Evolutionary conservation across 2,888 invertebrate species (phyloP), one percentile per base, ranked within the genome.

Genomic region (Drosophila formosana): DNA sequence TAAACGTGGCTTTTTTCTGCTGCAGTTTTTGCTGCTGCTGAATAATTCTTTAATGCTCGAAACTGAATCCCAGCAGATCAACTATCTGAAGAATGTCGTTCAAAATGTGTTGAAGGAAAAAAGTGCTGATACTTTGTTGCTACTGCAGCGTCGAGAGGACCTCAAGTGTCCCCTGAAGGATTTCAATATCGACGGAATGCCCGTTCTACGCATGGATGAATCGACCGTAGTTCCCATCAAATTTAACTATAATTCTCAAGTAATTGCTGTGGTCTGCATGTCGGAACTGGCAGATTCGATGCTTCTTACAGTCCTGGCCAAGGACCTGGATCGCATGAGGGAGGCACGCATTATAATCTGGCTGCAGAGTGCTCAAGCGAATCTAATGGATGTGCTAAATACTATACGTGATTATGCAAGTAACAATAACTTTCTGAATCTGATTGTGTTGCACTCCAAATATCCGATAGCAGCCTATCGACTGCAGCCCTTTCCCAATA

Each of bases 261-360:
- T 34, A 0, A 4, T 78, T 2, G 43, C n/a, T 0, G 1, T 75
- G 2, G 53, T 78, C 26, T 80, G 71, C 66, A 57, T 73, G 0
- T 23, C 49, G 2, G 39, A 66, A 5, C 1, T 37, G 0, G 23
- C n/a, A 0, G 71, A 74, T 1, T 2, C 47, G 4, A 11, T 5
- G 0, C 41, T 79, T 1, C 18, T 79, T 1, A 28, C 51, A 3
- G 6, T 4, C 0, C 4, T 78, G 52, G 70, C 73, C 0, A 2
- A 9, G 4, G 8, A 47, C 8, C 25, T 55, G 3, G 34, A 71
- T 13, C 25, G 53, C 9, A 66, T 70, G 57, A 45, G 78, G 2
- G 49, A 50, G 3, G 9, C 39, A 1, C 57, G 63, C 1, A 32
- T 70, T 6, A 34, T 77, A 9, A n/a, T 79, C n/a, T 66, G 62